A percentile compares a stretch with the other conserved stretches of the same genome.
phyloP scores from a whole-genome alignment of 2,113 vertebrate genomes.

The Pica pica region DNA sequence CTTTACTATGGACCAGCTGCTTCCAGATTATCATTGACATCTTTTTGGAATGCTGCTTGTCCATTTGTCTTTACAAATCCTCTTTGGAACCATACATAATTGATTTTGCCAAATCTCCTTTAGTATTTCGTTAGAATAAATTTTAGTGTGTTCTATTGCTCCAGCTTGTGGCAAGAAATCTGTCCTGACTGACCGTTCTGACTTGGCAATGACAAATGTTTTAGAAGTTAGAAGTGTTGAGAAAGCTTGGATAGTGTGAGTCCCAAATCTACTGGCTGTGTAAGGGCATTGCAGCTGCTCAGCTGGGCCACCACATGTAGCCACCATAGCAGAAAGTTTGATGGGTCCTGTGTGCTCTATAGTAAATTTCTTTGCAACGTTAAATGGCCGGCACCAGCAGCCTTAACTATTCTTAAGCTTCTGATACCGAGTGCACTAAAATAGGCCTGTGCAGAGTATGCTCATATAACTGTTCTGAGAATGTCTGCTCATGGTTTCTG shows the following conservation, averaged over 20 bases:
- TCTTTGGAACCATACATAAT: not conserved
- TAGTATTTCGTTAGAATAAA: not conserved
- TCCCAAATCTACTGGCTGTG: not conserved
- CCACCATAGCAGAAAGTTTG: not conserved
- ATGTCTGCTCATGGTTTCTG: not conserved
- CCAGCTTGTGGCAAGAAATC: not conserved
- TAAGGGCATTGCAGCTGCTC: not conserved
- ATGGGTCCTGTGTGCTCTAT: rapidly evolving
- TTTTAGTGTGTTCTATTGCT: not conserved
- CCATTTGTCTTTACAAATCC: not conserved
- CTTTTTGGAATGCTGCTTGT: not conserved
- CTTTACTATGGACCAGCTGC: not conserved
- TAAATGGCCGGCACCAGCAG: not conserved
- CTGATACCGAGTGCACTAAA: not conserved
- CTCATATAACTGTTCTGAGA: not conserved
- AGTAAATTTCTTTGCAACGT: not conserved
- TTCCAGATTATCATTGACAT: not conserved
- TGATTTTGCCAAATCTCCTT: not conserved
- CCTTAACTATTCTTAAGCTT: not conserved
- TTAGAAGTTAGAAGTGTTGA: not conserved
- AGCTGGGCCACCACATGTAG: not conserved
- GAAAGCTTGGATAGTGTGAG: not conserved
- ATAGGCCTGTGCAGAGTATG: no score
- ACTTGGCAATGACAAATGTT: not conserved
- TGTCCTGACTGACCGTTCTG: not conserved